A percentile compares a stretch with the other conserved stretches of the same genome.
Conservation (phyloP, 2,888 invertebrate species). For the Frankliniella fusca region DNA sequence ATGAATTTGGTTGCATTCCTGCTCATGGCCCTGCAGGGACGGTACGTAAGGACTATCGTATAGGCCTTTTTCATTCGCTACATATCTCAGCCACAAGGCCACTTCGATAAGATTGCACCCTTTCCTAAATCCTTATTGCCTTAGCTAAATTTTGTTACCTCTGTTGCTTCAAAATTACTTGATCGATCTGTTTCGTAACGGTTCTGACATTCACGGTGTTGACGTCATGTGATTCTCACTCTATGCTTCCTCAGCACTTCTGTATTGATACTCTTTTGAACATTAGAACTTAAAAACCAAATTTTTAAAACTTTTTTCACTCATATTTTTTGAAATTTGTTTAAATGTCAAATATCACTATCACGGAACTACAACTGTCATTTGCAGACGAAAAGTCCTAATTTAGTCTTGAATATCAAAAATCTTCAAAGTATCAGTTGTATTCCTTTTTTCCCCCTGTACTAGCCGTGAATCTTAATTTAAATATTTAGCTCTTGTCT, state of each 20-base stretch:
- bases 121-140: neutral
- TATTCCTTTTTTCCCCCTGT: neutral
- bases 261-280: neutral
- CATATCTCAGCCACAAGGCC: slow-evolving; percentile 21
- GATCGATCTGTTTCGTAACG: neutral
- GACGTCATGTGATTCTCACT: slow-evolving; percentile 9
- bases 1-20: neutral
- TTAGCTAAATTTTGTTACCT: neutral
- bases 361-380: too few species aligned
- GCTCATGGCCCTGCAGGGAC: neutral
- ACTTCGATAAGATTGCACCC: neutral
- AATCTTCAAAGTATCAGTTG: too few species aligned
- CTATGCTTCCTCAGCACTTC: neutral
- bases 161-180: neutral
- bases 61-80: neutral
- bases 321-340: too few species aligned
- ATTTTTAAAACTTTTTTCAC: neutral
- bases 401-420: too few species aligned
- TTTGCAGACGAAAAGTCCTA: too few species aligned
- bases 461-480: neutral
- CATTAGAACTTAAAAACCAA: neutral
- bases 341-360: too few species aligned
- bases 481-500: neutral
- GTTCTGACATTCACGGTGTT: slow-evolving; percentile 1
- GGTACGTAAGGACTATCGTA: neutral